Conservation (phyloP, 2,113 vertebrate species). For the Oreotragus oreotragus region DNA sequence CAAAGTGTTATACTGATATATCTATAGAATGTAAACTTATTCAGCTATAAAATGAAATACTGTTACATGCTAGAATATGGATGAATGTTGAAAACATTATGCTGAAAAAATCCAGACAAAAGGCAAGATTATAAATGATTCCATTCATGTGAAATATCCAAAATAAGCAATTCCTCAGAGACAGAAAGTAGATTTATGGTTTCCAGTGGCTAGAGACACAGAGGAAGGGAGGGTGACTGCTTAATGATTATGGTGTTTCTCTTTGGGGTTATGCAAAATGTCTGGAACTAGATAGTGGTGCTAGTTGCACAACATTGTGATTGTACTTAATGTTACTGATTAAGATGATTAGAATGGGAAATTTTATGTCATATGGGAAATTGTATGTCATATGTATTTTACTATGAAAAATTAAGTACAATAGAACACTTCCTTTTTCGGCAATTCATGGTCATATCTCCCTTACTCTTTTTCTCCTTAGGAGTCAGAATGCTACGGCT, state of each 20-base stretch:
- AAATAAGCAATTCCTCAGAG: not conserved
- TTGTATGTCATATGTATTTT: not conserved
- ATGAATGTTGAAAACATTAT: not conserved
- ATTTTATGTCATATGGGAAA: not conserved
- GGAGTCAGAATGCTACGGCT: not conserved
- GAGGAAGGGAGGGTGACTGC: not conserved
- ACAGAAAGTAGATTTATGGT: not conserved
- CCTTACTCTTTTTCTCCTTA: not conserved
- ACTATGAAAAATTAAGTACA: not conserved
- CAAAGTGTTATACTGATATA: not conserved
- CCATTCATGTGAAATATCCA: not conserved
- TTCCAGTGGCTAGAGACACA: not conserved
- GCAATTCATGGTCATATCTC: not conserved
- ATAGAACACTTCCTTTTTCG: not conserved
- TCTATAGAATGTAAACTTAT: not conserved
- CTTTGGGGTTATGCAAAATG: not conserved
- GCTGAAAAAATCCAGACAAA: not conserved
- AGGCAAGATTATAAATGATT: not conserved
- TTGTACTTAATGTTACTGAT: not conserved
- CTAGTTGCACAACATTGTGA: not conserved
- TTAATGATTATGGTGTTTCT: not conserved
- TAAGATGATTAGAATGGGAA: not conserved
- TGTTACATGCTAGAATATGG: not conserved
- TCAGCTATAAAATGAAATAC: not conserved
- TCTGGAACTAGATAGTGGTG: not conserved